A percentile compares a stretch with the other conserved stretches of the same genome.
These are phyloP conservation scores for Amphipoea lucens DNA, from an alignment of 2,888 invertebrate genomes.

Conservation along the genomic window DNA sequence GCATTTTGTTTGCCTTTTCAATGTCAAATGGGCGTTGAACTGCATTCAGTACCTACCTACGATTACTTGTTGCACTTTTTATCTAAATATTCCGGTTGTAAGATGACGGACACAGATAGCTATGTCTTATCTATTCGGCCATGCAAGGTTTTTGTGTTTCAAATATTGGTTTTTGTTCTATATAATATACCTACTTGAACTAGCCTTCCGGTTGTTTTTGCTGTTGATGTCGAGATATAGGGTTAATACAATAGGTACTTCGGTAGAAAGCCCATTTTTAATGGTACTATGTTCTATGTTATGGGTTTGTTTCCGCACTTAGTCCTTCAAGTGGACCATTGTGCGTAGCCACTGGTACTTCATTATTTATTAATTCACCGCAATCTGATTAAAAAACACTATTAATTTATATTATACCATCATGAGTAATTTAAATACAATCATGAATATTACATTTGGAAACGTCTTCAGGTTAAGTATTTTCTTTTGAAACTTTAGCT, in stretches of 20 bases:
- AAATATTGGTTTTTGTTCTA: slow-evolving; percentile 13
- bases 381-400: not conserved
- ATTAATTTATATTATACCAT: not conserved
- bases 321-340: too few relatives aligned
- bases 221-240: not conserved
- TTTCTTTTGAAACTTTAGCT: not conserved
- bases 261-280: not conserved
- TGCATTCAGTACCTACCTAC: slow-evolving; percentile 54
- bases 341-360: not conserved
- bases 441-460: slow-evolving; percentile 5
- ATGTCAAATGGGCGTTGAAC: slow-evolving; percentile 77
- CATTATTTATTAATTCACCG: not conserved
- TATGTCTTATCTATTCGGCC: slow-evolving; percentile 19
- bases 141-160: slow-evolving; percentile 18
- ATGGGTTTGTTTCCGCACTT: too few relatives aligned
- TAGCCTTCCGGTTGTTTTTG: slow-evolving; percentile 38
- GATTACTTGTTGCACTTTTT: slow-evolving; percentile 70
- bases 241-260: not conserved
- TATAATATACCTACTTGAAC: not conserved
- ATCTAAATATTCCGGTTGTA: slow-evolving; percentile 64
- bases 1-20: slow-evolving; percentile 70
- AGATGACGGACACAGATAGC: slow-evolving; percentile 37
- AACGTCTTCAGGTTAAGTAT: not conserved
- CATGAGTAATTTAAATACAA: slow-evolving; percentile 5
- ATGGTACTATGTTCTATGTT: not conserved